Conservation (phyloP, 1,140 invertebrate species). For the Drosophila eugracilis region DNA sequence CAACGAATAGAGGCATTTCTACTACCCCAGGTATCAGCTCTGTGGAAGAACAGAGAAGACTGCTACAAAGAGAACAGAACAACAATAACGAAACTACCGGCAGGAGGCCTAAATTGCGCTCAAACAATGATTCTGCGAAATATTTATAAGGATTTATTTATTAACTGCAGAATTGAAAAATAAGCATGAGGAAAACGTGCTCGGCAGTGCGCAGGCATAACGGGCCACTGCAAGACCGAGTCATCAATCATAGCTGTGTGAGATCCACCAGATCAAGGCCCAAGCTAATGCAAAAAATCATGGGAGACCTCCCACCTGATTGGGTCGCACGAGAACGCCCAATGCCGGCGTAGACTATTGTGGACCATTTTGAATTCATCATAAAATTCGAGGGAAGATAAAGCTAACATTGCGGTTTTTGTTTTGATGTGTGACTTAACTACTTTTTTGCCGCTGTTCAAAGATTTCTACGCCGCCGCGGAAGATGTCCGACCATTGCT, state of each 20-base stretch:
- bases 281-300: slow-evolving; percentile 17
- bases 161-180: slow-evolving; percentile 9
- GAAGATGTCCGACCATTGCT: not conserved
- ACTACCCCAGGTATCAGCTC: too few species aligned
- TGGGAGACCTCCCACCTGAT: slow-evolving; percentile 17
- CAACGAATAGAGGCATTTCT: too few species aligned
- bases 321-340: slow-evolving; percentile 1
- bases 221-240: too few species aligned
- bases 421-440: not conserved
- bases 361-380: too few species aligned
- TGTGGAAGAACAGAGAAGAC: too few species aligned
- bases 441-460: not conserved
- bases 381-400: not conserved
- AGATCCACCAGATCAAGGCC: slow-evolving; percentile 47
- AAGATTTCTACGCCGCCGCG: not conserved
- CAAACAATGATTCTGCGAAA: too few species aligned
- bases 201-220: too few species aligned
- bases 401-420: not conserved
- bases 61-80: too few species aligned
- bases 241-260: slow-evolving; percentile 63
- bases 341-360: slow-evolving; percentile 72
- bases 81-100: too few species aligned
- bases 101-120: too few species aligned
- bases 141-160: too few species aligned
- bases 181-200: too few species aligned